These are phyloP conservation scores for Helicoverpa armigera DNA, from an alignment of 1,140 invertebrate species.

Conservation along the genomic window DNA sequence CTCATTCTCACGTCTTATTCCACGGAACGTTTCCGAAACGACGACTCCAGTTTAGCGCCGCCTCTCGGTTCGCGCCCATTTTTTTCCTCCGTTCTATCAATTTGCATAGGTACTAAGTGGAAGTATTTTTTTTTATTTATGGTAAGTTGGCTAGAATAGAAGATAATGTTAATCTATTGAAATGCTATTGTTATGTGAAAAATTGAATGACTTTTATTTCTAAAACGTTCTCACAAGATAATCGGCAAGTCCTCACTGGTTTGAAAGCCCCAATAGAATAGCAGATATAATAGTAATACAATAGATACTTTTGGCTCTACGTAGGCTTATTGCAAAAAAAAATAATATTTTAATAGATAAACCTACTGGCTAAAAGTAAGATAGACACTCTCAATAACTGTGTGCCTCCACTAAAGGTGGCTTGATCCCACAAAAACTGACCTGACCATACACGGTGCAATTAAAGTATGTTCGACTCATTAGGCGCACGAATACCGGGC, in stretches of 20 bases:
- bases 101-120: no score
- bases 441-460: conserved; percentile 53
- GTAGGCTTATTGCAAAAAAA: no score
- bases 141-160: no score
- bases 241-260: no score
- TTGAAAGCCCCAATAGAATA: not conserved
- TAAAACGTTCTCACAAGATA: not conserved
- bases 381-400: conserved; percentile 32
- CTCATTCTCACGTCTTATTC: not conserved
- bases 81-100: no score
- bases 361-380: not conserved
- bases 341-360: no score
- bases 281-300: no score
- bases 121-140: no score
- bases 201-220: not conserved
- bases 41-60: not conserved
- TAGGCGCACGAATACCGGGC: conserved; percentile 53
- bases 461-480: conserved; percentile 52
- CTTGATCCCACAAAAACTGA: conserved; percentile 55
- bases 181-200: no score
- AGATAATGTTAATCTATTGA: no score
- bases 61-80: not conserved
- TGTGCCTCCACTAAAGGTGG: conserved; percentile 42
- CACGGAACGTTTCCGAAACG: not conserved
- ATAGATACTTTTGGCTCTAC: no score